Evolutionary conservation across 2,113 vertebrate species (phyloP).

Genomic region (Rissa tridactyla): DNA sequence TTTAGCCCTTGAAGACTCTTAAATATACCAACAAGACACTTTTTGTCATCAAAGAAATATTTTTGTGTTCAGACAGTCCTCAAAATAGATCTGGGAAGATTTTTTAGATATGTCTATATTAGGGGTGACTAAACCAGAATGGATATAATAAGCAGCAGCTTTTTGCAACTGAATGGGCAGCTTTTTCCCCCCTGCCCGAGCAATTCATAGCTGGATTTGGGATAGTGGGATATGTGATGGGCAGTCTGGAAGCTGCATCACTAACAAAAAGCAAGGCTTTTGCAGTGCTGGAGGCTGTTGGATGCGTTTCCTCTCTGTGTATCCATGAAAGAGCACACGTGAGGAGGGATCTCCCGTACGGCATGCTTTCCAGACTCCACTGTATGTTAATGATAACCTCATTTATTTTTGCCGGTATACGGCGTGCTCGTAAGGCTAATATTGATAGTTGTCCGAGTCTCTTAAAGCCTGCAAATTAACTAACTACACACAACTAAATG

Average conservation of each 20-base stretch:
- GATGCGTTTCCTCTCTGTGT: accelerated
- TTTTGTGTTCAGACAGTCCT: conserved; percentile 23
- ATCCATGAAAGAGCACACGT: accelerated
- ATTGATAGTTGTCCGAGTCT: neutral
- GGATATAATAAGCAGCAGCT: conserved; percentile 43
- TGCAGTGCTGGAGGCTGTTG: neutral
- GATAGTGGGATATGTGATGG: neutral
- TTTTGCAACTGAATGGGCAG: neutral
- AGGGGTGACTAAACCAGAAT: neutral
- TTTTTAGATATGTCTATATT: conserved; percentile 14
- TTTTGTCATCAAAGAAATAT: conserved; percentile 40
- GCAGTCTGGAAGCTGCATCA: neutral
- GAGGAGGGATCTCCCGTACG: neutral
- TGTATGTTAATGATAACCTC: neutral
- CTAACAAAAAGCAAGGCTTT: neutral
- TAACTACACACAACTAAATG: neutral
- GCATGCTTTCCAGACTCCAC: neutral
- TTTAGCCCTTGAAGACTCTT: conserved; percentile 42
- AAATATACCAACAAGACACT: neutral
- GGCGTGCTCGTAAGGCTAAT: neutral
- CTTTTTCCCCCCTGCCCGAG: accelerated
- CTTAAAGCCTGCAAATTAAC: conserved; percentile 37
- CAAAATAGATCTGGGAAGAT: conserved; percentile 63
- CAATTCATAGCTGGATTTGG: neutral
- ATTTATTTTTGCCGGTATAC: neutral